Conservation (phyloP, 1,140 invertebrate species). For the Antheraea pernyi region DNA sequence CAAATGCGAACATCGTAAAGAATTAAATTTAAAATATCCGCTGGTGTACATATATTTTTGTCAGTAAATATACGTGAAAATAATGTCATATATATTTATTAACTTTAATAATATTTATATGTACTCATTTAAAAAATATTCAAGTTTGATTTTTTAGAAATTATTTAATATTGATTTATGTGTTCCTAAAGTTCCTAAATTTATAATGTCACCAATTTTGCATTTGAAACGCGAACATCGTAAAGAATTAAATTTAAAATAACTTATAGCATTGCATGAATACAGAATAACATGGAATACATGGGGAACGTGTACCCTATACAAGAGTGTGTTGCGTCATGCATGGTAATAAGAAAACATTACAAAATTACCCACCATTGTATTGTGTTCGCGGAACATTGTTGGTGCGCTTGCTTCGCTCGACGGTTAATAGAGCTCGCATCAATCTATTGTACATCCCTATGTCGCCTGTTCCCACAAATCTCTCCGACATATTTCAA, state of each 20-base stretch:
- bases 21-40: conserved; percentile 59
- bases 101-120: no score
- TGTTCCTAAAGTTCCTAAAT: no score
- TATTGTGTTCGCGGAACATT: conserved; percentile 68
- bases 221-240: conserved; percentile 35
- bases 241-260: conserved; percentile 56
- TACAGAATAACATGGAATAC: conserved; percentile 45
- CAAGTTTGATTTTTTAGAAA: no score
- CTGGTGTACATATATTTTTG: no score
- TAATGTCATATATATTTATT: no score
- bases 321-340: conserved; percentile 67
- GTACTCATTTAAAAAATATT: no score
- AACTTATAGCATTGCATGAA: conserved; percentile 48
- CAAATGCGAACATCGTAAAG: conserved; percentile 40
- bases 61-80: no score
- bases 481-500: conserved; percentile 22
- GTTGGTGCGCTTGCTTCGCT: conserved; percentile 45
- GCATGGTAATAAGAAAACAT: conserved; percentile 73
- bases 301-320: conserved; percentile 29
- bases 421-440: conserved; percentile 52
- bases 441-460: conserved; percentile 64
- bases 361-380: conserved; percentile 76
- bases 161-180: no score
- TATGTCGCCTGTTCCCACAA: conserved; percentile 35
- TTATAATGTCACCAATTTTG: no score